Base-by-base conservation (phyloP, 2,888 invertebrate species). In the Deilephila porcellus region DNA sequence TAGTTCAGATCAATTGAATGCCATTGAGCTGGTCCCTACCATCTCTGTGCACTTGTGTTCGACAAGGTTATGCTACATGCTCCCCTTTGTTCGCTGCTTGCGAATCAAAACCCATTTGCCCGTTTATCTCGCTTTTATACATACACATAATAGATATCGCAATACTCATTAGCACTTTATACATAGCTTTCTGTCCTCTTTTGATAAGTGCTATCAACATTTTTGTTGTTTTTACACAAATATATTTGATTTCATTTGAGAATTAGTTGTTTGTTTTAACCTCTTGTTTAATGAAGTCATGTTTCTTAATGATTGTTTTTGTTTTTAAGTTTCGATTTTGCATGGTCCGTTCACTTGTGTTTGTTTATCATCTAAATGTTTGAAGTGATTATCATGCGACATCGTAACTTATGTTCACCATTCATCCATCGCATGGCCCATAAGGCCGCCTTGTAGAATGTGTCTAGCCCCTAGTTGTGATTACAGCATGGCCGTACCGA, bases 401-500 rank as follows among this genome's bases (percentile, higher is more conserved):
- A 85, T 85, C 81, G 83, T 77, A 80, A 80, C 80, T 85, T 80
- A 37, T 73, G 74, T 82, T 86, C 84, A 82, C 83, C 81, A 81
- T 83, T 86, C 85, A 88, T 88, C 85, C 90, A 86, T 89, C 89
- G 94, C 94, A 94, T 93, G 90, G 93, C 90, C 92, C 87, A 82
- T 92, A 91, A 88, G 91, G 91, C 90, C 91, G 91, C 93, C 93
- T 91, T 84, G 93, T 93, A 94, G 93, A 91, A 88, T 90, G 91
- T 94, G 92, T 94, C 92, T 94, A 94, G 94, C 93, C 90, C 93
- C 91, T 94, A 94, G 94, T 94, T 95, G 91, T 95, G 91, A 93
- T 96, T 96, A 87, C 97, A 98, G 98, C 98, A 98, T 97, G 98
- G 98, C 95, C 97, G 98, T 92, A 97, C 98, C 93, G 99, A 99